These are phyloP conservation scores for Marisa cornuarietis DNA, from an alignment of 1,140 invertebrate genomes.

Conservation along the genomic window DNA sequence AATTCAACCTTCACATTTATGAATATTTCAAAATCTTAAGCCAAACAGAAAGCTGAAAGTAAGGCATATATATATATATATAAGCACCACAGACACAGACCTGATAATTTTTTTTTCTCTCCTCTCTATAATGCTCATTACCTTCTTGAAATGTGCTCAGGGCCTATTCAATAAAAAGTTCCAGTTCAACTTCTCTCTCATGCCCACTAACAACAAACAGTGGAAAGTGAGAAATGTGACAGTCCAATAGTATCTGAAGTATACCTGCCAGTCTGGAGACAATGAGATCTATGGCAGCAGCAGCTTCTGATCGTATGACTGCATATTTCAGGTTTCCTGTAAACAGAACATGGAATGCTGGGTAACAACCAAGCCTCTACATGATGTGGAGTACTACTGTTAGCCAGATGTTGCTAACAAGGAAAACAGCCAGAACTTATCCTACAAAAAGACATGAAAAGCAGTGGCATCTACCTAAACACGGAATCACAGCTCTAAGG, in stretches of 20 bases:
- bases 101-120: no score
- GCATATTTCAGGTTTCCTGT: constrained; percentile 57
- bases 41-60: no score
- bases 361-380: background rate
- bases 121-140: no score
- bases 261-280: constrained; percentile 48
- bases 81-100: no score
- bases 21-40: no score
- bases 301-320: constrained; percentile 50
- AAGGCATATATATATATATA: no score
- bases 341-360: background rate
- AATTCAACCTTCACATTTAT: no score
- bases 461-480: constrained; percentile 17
- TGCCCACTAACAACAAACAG: background rate
- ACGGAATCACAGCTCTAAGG: constrained; percentile 13
- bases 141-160: no score
- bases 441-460: background rate
- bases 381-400: background rate
- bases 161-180: no score
- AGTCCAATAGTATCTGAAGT: background rate
- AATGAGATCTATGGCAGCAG: constrained; percentile 42
- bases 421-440: background rate
- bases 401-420: background rate
- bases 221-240: background rate
- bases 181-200: background rate